A percentile compares a stretch with the other conserved stretches of the same genome.
Conservation (phyloP, 2,113 vertebrate species). For the Macroglossus sobrinus region DNA sequence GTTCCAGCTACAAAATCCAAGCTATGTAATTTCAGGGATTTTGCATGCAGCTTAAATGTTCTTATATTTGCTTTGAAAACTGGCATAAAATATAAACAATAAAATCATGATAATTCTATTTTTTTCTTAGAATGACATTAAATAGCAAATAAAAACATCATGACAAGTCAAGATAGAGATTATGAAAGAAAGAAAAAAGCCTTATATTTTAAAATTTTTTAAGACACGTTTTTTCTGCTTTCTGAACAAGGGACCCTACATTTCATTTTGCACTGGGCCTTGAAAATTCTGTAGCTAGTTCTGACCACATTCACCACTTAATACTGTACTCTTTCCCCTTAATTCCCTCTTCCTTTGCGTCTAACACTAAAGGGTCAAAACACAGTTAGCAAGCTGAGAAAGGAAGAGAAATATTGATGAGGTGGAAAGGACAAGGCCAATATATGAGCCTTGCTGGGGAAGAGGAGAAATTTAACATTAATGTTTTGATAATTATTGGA, state of each 20-base stretch:
- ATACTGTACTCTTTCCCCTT: neutral
- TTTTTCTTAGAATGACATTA: slow-evolving; percentile 10
- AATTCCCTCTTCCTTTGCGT: neutral
- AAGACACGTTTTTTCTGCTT: neutral
- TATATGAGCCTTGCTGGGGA: neutral
- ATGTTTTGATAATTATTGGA: neutral
- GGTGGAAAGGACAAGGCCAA: neutral
- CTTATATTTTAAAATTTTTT: neutral
- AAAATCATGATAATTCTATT: slow-evolving; percentile 23
- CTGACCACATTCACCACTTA: neutral
- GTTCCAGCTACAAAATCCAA: neutral
- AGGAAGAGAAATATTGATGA: neutral
- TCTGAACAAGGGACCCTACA: neutral
- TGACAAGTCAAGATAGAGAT: neutral
- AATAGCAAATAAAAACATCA: neutral
- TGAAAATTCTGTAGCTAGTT: neutral
- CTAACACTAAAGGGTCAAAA: neutral
- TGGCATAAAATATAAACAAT: neutral
- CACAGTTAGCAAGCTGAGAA: neutral
- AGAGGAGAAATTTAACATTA: neutral
- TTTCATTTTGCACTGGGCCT: neutral
- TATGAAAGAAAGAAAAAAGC: neutral
- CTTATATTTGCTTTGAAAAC: neutral
- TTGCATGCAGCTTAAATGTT: neutral
- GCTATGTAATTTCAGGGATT: neutral